Conservation (phyloP, 2,888 invertebrate species). For the Agonum fuliginosum region DNA sequence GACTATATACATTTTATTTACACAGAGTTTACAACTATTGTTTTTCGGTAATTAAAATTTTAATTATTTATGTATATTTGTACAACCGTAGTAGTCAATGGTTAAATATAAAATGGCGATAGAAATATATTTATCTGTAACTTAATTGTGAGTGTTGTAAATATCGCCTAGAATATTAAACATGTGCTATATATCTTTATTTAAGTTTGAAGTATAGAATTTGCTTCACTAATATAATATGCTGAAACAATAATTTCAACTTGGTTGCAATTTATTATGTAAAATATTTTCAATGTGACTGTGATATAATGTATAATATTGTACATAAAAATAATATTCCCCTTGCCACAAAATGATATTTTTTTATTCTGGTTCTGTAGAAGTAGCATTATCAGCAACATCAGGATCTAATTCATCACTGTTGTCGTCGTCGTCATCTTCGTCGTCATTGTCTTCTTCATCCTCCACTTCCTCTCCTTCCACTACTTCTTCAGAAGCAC, state of each 20-base stretch:
- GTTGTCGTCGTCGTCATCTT: slow-evolving; percentile 68
- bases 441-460: slow-evolving; percentile 67
- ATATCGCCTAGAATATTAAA: slow-evolving; percentile 32
- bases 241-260: neutral
- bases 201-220: slow-evolving; percentile 10
- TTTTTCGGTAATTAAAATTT: neutral
- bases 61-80: slow-evolving; percentile 27
- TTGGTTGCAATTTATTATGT: slow-evolving; percentile 12
- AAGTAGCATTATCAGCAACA: slow-evolving; percentile 53
- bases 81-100: neutral
- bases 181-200: slow-evolving; percentile 32
- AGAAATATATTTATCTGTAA: slow-evolving; percentile 37
- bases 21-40: neutral
- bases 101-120: slow-evolving; percentile 21
- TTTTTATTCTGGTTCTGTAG: slow-evolving; percentile 16
- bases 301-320: slow-evolving; percentile 44
- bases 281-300: slow-evolving; percentile 40
- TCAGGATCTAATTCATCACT: slow-evolving; percentile 62
- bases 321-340: slow-evolving; percentile 29
- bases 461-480: slow-evolving; percentile 68
- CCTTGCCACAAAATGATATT: neutral
- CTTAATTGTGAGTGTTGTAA: slow-evolving; percentile 38
- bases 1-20: neutral
- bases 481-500: slow-evolving; percentile 67
- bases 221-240: slow-evolving; percentile 16